Evolutionary conservation across 1,140 invertebrate species (phyloP).

Genomic region (Apis cerana): DNA sequence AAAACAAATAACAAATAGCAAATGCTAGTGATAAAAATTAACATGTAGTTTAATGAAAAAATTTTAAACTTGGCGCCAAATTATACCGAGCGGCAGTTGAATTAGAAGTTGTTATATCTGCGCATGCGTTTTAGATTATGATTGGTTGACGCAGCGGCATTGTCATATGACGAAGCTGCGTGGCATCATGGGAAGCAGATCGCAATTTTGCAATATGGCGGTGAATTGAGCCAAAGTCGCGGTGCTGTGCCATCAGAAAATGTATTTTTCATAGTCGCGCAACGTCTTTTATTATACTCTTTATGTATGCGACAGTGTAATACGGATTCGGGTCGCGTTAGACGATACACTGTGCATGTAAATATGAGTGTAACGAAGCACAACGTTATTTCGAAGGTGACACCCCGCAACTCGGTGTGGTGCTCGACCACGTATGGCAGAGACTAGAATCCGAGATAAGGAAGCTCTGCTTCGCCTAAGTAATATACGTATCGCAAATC

Average conservation of each 20-base stretch:
- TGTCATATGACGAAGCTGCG: conserved; percentile 75
- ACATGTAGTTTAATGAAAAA: background rate
- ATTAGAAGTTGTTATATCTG: background rate
- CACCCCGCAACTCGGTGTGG: conserved; percentile 70
- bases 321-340: conserved; percentile 51
- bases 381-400: conserved; percentile 72
- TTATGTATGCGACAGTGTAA: conserved; percentile 49
- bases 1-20: background rate
- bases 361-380: conserved; percentile 69
- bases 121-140: conserved; percentile 32
- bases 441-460: conserved; percentile 71
- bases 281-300: conserved; percentile 48
- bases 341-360: conserved; percentile 58
- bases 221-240: conserved; percentile 72
- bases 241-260: conserved; percentile 73
- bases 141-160: conserved; percentile 68
- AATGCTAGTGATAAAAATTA: background rate
- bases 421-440: conserved; percentile 74
- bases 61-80: conserved; percentile 45
- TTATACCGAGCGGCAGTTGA: conserved; percentile 21
- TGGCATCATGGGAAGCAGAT: conserved; percentile 74
- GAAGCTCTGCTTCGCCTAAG: conserved; percentile 56
- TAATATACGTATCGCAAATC: conserved; percentile 42
- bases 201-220: conserved; percentile 78
- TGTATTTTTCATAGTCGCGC: conserved; percentile 71